These are phyloP conservation scores for Scaptomyza graminum DNA, from an alignment of 1,140 invertebrate genomes.

Conservation along the genomic window DNA sequence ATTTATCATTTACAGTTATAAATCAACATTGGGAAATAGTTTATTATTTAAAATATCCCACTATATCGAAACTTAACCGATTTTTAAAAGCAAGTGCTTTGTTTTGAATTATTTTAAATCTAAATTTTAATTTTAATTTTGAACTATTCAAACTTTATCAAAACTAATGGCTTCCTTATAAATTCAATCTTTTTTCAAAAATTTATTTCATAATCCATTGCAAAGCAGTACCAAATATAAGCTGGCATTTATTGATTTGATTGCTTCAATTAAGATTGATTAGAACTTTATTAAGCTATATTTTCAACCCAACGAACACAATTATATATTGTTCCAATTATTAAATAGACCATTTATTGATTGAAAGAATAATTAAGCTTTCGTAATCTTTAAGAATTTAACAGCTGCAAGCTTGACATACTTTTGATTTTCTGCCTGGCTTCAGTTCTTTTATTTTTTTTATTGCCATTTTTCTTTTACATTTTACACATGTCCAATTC, in stretches of 20 bases:
- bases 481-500: neutral
- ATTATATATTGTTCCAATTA: neutral
- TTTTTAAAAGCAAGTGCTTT: too few species aligned
- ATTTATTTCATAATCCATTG: neutral
- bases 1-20: neutral
- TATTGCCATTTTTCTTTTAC: neutral
- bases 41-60: too few species aligned
- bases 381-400: constrained; percentile 3
- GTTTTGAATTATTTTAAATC: too few species aligned
- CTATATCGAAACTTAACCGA: too few species aligned
- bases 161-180: too few species aligned
- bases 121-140: too few species aligned
- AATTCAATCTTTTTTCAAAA: too few species aligned
- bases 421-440: neutral
- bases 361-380: neutral
- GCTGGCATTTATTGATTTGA: neutral
- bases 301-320: neutral
- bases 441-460: neutral
- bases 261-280: constrained; percentile 3
- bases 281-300: neutral
- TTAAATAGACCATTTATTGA: constrained; percentile 15
- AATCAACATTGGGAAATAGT: too few species aligned
- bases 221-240: neutral
- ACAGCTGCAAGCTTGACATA: constrained; percentile 6
- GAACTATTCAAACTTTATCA: too few species aligned